Evolutionary conservation across 2,797 vertebrate genomes (phyloP).

Genomic region (Syngnathus acus): DNA sequence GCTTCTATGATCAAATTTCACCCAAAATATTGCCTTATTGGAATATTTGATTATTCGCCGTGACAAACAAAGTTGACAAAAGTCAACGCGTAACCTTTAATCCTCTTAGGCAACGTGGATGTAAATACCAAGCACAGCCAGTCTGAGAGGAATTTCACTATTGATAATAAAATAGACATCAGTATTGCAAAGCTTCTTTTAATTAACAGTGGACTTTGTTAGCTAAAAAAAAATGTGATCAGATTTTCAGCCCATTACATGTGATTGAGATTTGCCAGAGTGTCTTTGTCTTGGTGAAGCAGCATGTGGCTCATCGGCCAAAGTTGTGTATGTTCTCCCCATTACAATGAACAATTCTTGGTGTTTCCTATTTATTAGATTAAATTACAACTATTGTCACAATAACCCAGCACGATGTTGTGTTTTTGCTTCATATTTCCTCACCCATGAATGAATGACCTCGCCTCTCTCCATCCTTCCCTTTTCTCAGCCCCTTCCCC

Average conservation of each 20-base stretch:
- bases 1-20: slow-evolving; percentile 48
- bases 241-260: neutral
- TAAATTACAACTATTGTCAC: neutral
- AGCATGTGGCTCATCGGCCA: neutral
- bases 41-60: slow-evolving; percentile 60
- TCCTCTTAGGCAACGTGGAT: slow-evolving; percentile 54
- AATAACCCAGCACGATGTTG: neutral
- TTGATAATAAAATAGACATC: slow-evolving; percentile 41
- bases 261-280: neutral
- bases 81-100: slow-evolving; percentile 64
- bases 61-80: slow-evolving; percentile 65
- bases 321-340: neutral
- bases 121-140: slow-evolving; percentile 66
- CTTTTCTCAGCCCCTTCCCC: slow-evolving; percentile 47
- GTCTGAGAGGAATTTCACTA: slow-evolving; percentile 63
- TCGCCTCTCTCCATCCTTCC: slow-evolving; percentile 38
- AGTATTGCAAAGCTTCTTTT: slow-evolving; percentile 23
- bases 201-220: neutral
- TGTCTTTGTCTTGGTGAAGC: neutral
- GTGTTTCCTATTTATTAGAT: neutral
- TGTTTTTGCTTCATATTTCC: slow-evolving; percentile 1
- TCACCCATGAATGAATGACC: neutral
- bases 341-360: neutral
- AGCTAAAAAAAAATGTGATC: neutral
- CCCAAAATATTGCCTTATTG: slow-evolving; percentile 56